A percentile compares a stretch with the other conserved stretches of the same genome.
These are phyloP conservation scores for Protobothrops flavoviridis DNA, from an alignment of 2,113 vertebrate species.

Conservation along the genomic window DNA sequence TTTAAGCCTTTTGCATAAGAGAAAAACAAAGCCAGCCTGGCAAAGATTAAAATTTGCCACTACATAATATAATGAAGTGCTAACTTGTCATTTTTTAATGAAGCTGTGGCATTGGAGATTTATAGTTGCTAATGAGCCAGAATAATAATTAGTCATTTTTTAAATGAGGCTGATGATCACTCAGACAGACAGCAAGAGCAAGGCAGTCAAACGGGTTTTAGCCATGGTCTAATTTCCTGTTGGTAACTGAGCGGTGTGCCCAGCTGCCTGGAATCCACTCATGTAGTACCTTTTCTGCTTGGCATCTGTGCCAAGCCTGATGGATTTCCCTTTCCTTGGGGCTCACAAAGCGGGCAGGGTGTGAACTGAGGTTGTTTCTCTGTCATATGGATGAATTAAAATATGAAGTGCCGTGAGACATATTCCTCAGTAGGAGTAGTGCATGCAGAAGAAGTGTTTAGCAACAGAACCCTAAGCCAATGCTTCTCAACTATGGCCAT, in stretches of 20 bases:
- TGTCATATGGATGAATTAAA: not conserved
- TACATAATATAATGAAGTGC: constrained; percentile 72
- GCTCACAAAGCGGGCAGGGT: accelerated
- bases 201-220: constrained; percentile 12
- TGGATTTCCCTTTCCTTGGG: not conserved
- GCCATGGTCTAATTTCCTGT: constrained; percentile 66
- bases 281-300: not conserved
- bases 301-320: not conserved
- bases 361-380: accelerated
- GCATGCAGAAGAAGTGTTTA: accelerated
- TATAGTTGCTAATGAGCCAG: constrained; percentile 79
- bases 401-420: accelerated
- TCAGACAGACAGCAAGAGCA: constrained; percentile 52
- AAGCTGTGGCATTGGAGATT: constrained; percentile 74
- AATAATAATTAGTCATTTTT: constrained; percentile 78
- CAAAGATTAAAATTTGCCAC: constrained; percentile 15
- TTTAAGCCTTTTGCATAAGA: not conserved
- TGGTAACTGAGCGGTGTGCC: constrained; percentile 24
- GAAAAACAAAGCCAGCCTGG: not conserved
- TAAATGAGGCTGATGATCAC: constrained; percentile 76
- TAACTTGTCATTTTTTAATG: constrained; percentile 78
- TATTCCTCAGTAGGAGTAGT: not conserved
- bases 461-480: not conserved
- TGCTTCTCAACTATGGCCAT: not conserved
- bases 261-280: constrained; percentile 36